A percentile compares a stretch with the other conserved stretches of the same genome.
Evolutionary conservation across 2,888 invertebrate species (phyloP).

Genomic region (Strigamia crassipes): DNA sequence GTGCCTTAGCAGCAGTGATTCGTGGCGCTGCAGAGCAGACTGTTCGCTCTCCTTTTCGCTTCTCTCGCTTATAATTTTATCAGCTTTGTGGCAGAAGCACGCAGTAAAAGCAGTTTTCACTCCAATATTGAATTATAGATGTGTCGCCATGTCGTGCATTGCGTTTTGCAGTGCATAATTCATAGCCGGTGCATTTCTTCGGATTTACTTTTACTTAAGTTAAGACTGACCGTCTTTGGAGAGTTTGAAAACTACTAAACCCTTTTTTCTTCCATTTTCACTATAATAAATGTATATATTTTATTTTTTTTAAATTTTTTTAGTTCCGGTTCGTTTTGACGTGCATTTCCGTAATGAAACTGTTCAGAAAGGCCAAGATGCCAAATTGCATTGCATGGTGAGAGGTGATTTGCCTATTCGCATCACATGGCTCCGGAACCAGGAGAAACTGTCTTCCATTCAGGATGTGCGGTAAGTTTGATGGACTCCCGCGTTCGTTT

Average conservation of each 20-base stretch:
- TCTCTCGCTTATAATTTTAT: constrained; percentile 12
- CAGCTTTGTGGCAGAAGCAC: background rate
- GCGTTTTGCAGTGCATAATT: background rate
- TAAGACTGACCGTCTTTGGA: background rate
- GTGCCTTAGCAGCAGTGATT: background rate
- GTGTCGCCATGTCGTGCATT: background rate
- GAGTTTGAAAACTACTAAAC: background rate
- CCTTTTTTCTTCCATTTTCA: no score
- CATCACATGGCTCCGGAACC: constrained; percentile 36
- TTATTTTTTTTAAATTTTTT: background rate
- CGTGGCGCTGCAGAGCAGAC: background rate
- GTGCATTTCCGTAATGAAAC: constrained; percentile 25
- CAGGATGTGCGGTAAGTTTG: background rate
- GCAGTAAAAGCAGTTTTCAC: background rate
- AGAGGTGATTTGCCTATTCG: constrained; percentile 39
- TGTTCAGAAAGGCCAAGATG: constrained; percentile 44
- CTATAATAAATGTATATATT: no score
- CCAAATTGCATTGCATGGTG: constrained; percentile 27
- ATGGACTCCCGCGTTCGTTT: background rate
- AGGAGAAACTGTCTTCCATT: background rate
- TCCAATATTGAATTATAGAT: background rate
- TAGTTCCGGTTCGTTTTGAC: constrained; percentile 43
- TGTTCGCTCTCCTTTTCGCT: background rate
- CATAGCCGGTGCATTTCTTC: background rate
- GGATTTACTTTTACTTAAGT: constrained; percentile 7